phyloP scores from a whole-genome alignment of 2,888 invertebrate genomes.

The Athrips mouffetella region DNA sequence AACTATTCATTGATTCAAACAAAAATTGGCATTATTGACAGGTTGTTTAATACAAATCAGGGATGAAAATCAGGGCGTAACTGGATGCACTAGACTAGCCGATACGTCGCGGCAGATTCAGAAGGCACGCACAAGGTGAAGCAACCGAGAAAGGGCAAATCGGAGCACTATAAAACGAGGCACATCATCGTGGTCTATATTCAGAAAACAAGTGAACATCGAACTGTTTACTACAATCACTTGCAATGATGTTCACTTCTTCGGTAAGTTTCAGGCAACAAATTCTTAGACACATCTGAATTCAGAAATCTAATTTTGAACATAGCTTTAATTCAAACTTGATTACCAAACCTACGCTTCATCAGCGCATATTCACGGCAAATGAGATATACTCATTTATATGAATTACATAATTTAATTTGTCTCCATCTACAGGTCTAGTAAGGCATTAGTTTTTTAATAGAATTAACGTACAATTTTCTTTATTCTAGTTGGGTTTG shows the following conservation, averaged over 20 bases:
- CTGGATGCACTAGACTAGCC: too few relatives aligned
- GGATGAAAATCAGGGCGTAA: not conserved
- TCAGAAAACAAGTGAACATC: slow-evolving; percentile 60
- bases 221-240: slow-evolving; percentile 38
- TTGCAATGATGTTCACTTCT: slow-evolving; percentile 46
- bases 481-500: slow-evolving; percentile 22
- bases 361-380: too few relatives aligned
- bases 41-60: too few relatives aligned
- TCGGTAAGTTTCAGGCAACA: slow-evolving; percentile 50
- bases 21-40: too few relatives aligned
- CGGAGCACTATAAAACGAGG: slow-evolving; percentile 74
- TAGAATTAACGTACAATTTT: not conserved
- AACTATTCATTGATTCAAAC: too few relatives aligned
- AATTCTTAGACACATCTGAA: too few relatives aligned
- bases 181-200: slow-evolving; percentile 67
- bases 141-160: slow-evolving; percentile 75
- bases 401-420: too few relatives aligned
- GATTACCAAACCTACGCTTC: too few relatives aligned
- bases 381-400: too few relatives aligned
- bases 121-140: slow-evolving; percentile 70
- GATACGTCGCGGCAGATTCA: slow-evolving; percentile 37
- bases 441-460: too few relatives aligned
- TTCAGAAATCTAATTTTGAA: not conserved
- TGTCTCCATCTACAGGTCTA: too few relatives aligned
- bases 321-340: too few relatives aligned